A percentile compares a stretch with the other conserved stretches of the same genome.
These are phyloP conservation scores for Perccottus glenii DNA, from an alignment of 2,113 vertebrate species.

Conservation along the genomic window DNA sequence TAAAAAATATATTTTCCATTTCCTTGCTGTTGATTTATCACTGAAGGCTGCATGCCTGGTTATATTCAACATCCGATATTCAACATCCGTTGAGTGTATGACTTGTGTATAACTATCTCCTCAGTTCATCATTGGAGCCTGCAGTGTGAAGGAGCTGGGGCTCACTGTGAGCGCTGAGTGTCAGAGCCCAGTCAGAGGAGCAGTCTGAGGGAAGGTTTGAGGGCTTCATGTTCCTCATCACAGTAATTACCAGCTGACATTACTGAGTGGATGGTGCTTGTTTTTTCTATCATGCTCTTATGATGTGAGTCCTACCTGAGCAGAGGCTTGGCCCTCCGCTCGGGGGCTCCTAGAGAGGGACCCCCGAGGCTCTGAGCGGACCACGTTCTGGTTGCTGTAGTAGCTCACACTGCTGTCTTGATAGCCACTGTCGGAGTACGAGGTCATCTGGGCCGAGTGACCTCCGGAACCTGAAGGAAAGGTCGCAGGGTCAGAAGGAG, in stretches of 20 bases:
- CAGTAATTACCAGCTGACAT: slow-evolving; percentile 24
- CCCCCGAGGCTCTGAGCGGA: slow-evolving; percentile 74
- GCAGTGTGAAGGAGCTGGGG: too few relatives aligned
- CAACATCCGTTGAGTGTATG: too few relatives aligned
- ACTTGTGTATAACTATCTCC: too few relatives aligned
- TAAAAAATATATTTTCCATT: too few relatives aligned
- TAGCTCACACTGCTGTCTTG: slow-evolving; percentile 93
- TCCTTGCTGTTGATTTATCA: too few relatives aligned
- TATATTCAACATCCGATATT: too few relatives aligned
- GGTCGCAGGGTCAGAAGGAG: background rate
- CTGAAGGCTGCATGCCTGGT: too few relatives aligned
- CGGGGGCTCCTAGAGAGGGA: slow-evolving; percentile 85
- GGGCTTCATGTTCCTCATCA: slow-evolving; percentile 15
- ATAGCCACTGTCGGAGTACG: slow-evolving; percentile 97
- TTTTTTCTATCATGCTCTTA: background rate
- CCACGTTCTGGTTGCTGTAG: slow-evolving; percentile 90
- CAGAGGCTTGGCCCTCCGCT: slow-evolving; percentile 92
- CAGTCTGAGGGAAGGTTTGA: slow-evolving; percentile 6
- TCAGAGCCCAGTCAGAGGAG: background rate
- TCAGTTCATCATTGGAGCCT: too few relatives aligned
- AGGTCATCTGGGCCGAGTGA: slow-evolving; percentile 97
- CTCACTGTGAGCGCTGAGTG: background rate
- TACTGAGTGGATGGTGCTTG: slow-evolving; percentile 8
- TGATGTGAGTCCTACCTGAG: slow-evolving; percentile 82
- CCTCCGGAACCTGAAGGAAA: slow-evolving; percentile 85